Conservation (phyloP, 2,797 vertebrate species). For the Fratercula arctica region DNA sequence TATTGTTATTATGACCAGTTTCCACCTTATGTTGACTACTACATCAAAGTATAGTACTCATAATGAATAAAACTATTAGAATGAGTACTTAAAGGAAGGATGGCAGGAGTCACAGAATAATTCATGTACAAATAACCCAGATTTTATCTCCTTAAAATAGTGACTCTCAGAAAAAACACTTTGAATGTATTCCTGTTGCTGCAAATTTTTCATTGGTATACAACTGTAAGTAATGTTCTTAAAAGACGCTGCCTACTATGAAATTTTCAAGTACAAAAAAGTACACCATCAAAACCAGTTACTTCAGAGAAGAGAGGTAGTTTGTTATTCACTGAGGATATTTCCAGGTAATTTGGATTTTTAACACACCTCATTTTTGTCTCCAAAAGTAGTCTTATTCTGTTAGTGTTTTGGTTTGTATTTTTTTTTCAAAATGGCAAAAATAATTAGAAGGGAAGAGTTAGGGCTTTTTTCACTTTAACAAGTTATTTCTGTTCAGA, state of each 20-base stretch:
- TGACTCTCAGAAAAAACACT: background rate
- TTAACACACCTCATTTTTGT: background rate
- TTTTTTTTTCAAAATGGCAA: background rate
- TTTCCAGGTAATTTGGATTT: background rate
- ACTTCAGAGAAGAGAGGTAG: background rate
- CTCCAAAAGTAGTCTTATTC: background rate
- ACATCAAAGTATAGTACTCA: background rate
- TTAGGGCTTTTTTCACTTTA: background rate
- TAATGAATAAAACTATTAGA: background rate
- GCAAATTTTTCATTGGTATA: background rate
- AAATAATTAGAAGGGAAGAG: background rate
- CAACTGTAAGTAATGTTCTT: background rate
- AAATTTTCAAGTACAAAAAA: slow-evolving; percentile 14
- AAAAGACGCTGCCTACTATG: background rate
- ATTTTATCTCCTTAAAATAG: slow-evolving; percentile 3
- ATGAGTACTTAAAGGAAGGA: background rate
- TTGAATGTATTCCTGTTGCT: background rate
- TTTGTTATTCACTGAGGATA: background rate
- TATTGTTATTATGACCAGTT: background rate
- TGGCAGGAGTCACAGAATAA: background rate
- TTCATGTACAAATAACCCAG: background rate
- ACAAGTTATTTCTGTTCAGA: background rate
- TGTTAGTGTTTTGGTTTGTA: background rate
- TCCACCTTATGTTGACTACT: background rate
- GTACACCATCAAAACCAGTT: background rate